A percentile compares a stretch with the other conserved stretches of the same genome.
Evolutionary conservation across 2,113 vertebrate species (phyloP).

Genomic region (Glaucomys volans): DNA sequence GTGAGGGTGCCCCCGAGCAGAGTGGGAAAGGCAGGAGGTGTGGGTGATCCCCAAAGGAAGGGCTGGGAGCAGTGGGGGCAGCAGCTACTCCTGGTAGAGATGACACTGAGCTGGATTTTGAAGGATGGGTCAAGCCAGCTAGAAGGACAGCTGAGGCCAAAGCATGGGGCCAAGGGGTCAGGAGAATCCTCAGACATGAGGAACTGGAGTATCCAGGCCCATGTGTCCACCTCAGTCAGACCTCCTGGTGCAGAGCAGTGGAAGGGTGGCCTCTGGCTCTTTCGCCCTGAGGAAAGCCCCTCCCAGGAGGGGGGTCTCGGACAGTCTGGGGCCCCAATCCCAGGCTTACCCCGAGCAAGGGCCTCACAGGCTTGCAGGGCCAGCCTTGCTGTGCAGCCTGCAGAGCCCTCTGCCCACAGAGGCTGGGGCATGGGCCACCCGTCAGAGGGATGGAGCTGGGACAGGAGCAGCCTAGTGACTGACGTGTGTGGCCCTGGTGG

Average conservation of each 20-base stretch:
- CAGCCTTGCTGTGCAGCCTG: background rate
- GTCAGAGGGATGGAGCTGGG: rapidly evolving
- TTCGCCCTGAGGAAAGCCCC: background rate
- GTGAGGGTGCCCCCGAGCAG: background rate
- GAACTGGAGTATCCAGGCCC: background rate
- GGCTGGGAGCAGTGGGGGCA: background rate
- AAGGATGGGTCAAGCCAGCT: background rate
- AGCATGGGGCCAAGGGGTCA: background rate
- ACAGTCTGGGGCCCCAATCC: background rate
- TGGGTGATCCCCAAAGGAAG: background rate
- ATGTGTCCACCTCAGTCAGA: rapidly evolving
- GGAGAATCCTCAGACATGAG: background rate
- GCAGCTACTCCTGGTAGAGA: too few species aligned
- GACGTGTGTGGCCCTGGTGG: rapidly evolving
- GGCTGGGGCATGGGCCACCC: background rate
- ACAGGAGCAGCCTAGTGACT: too few species aligned
- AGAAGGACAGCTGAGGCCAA: background rate
- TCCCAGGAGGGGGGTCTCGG: background rate
- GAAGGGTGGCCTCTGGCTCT: rapidly evolving
- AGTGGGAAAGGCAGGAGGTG: too few species aligned
- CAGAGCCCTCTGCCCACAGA: background rate
- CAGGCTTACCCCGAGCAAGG: too few species aligned
- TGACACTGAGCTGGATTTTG: background rate
- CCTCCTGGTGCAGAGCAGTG: rapidly evolving
- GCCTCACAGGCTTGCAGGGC: background rate